Evolutionary conservation across 2,888 invertebrate genomes (phyloP).

Genomic region (Agonopterix alstromeriana): DNA sequence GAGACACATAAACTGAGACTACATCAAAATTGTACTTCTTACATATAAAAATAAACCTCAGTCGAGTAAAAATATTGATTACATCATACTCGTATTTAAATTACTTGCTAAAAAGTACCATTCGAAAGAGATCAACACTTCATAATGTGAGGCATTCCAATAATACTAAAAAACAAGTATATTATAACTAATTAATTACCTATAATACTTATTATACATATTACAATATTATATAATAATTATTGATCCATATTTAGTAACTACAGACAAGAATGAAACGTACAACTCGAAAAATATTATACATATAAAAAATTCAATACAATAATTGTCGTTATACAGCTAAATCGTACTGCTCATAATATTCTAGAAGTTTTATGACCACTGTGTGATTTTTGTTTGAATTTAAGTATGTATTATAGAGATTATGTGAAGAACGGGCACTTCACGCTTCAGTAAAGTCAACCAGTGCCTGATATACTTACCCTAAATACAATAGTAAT

Average conservation of each 20-base stretch:
- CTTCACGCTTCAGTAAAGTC: too few species aligned
- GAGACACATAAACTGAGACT: background rate
- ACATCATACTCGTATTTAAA: background rate
- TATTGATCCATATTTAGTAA: background rate
- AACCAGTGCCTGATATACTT: too few species aligned
- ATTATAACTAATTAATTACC: background rate
- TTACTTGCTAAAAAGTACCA: conserved; percentile 27
- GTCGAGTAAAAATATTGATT: conserved; percentile 2
- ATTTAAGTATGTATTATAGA: too few species aligned
- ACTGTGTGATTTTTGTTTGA: too few species aligned
- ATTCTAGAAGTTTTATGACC: too few species aligned
- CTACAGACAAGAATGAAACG: background rate
- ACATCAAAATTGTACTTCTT: too few species aligned
- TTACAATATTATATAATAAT: background rate
- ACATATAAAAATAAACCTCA: conserved; percentile 4
- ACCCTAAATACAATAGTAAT: too few species aligned
- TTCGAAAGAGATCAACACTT: conserved; percentile 47
- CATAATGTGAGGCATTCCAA: conserved; percentile 15
- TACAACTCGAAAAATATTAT: too few species aligned
- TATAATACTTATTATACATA: conserved; percentile 8
- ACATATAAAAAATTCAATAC: too few species aligned
- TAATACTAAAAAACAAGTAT: conserved; percentile 26
- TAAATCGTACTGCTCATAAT: too few species aligned
- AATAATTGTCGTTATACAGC: too few species aligned
- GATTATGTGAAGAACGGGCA: too few species aligned